phyloP scores from a whole-genome alignment of 2,797 vertebrate genomes.

The Protonibea diacanthus region DNA sequence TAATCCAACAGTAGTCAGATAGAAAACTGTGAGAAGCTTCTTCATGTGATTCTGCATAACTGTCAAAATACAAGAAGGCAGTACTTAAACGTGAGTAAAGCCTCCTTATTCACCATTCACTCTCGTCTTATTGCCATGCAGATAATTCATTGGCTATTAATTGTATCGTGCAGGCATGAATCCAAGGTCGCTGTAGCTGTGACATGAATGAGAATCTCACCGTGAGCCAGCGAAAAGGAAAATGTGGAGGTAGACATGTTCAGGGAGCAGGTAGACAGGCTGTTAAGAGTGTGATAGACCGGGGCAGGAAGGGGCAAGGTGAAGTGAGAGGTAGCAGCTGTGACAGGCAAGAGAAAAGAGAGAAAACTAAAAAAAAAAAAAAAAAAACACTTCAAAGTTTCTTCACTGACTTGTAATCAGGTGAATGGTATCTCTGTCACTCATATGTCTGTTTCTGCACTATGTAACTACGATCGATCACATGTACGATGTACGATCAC shows the following conservation, averaged over 20 bases:
- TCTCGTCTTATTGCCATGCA: constrained; percentile 4
- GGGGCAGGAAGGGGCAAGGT: background rate
- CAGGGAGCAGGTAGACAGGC: constrained; percentile 5
- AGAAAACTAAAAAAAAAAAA: background rate
- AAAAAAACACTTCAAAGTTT: background rate
- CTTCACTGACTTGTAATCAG: too few species aligned
- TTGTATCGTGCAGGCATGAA: constrained; percentile 37
- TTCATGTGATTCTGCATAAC: background rate
- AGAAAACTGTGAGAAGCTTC: background rate
- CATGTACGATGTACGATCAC: too few species aligned
- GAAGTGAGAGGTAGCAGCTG: constrained; percentile 14
- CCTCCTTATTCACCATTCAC: constrained; percentile 9
- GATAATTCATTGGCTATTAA: constrained; percentile 64
- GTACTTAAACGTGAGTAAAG: constrained; percentile 11
- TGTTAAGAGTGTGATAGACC: background rate
- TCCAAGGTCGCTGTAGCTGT: constrained; percentile 52
- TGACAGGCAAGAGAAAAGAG: constrained; percentile 4
- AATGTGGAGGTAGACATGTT: background rate
- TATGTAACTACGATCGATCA: too few species aligned
- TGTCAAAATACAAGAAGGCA: constrained; percentile 6
- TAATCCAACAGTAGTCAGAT: background rate
- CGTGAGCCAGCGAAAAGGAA: background rate
- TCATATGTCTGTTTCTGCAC: too few species aligned
- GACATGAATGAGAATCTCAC: constrained; percentile 42
- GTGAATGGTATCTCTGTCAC: too few species aligned